phyloP scores from a whole-genome alignment of 2,888 invertebrate genomes.

The Melieria crassipennis region DNA sequence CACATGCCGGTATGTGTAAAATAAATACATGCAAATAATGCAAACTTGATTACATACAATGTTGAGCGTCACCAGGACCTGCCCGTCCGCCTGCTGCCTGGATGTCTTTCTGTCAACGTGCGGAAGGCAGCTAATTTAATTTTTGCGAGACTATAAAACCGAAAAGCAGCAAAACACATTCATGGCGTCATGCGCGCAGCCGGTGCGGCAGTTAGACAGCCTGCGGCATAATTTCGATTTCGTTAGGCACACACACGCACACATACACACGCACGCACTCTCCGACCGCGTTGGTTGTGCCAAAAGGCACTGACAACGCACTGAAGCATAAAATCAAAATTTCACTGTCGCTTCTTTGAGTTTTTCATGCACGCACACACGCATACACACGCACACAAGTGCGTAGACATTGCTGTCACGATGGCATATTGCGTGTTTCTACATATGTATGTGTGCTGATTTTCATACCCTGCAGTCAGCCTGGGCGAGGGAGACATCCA shows the following conservation, averaged over 20 bases:
- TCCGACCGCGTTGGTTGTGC: background rate
- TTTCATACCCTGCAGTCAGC: too few species aligned
- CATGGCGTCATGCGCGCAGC: slow-evolving; percentile 23
- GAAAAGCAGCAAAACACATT: background rate
- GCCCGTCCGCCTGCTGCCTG: background rate
- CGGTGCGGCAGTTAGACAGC: slow-evolving; percentile 13
- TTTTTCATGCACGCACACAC: background rate
- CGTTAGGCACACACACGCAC: slow-evolving; percentile 20
- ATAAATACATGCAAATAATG: too few species aligned
- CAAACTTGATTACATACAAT: too few species aligned
- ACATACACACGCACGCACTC: background rate
- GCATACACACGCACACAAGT: background rate
- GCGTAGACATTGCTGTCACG: too few species aligned
- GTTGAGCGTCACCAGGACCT: too few species aligned
- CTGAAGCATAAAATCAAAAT: slow-evolving; percentile 57
- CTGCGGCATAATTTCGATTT: background rate
- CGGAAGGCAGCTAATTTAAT: slow-evolving; percentile 53
- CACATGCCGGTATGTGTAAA: too few species aligned
- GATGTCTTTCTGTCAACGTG: slow-evolving; percentile 6
- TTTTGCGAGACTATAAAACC: slow-evolving; percentile 37
- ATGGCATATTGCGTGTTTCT: too few species aligned
- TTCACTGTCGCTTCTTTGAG: slow-evolving; percentile 21
- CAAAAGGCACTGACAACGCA: slow-evolving; percentile 20
- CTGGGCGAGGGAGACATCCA: too few species aligned
- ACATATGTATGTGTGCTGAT: too few species aligned